Base-by-base conservation (phyloP, 2,888 invertebrate species). In the Athripsodes cinereus region DNA sequence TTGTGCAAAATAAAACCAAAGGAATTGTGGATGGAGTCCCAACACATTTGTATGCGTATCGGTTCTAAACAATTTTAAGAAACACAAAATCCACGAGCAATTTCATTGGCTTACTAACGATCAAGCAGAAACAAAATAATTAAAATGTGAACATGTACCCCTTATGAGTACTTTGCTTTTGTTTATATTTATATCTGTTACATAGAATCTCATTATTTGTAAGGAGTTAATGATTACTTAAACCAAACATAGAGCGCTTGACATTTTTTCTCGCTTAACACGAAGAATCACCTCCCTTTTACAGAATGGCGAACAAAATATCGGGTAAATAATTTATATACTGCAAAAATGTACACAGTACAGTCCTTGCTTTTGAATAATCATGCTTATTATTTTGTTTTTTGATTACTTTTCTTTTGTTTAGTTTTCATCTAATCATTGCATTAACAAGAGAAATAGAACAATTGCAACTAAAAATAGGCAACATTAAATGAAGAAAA, bases 351-450 rank as follows among this genome's bases (percentile, higher is more conserved):
- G 21, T 47, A 47, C 47, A 44, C 22, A 21, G n/a, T 52, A 53
- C 57, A 57, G 48, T 57, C 57, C 57, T 22, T 53, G 57, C 57
- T 57, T 57, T 48, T 22, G 40, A 46, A 52, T 52, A 57, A 57
- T 57, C 47, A 52, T 26, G 56, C 56, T 52, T 35, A 40, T 21
- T 26, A 11, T 18, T 44, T 47, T 40, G 40, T 40, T 40, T 40
- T 40, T 31, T 8, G 31, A 8, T 31, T 40, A n/a, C 13, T 40
- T 40, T 40, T 40, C 13, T 13, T 40, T 40, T 40, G 40, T 40
- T 40, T 40, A 26, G n/a, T 40, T 40, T n/a, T 40, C 40, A 40
- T 13, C 40, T 40, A 40, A 40, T 40, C 40, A 22, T 34, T 21
- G 11, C 47, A 54, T 48, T 54, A 54, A 54, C 54, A 47, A 52